A percentile compares a stretch with the other conserved stretches of the same genome.
phyloP scores from a whole-genome alignment of 2,888 invertebrate species.

The Marasmarcha lunaedactyla region DNA sequence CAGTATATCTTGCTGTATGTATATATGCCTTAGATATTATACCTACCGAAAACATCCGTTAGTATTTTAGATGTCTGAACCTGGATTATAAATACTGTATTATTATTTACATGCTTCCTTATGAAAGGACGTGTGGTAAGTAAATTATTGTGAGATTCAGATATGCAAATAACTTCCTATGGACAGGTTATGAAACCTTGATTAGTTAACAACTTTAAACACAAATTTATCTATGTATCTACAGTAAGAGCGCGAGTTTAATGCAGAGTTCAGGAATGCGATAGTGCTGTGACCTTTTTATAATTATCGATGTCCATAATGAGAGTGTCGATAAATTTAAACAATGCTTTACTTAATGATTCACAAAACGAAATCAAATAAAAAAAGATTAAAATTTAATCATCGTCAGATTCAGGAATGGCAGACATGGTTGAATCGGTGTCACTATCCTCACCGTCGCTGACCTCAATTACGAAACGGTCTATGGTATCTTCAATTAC shows the following conservation, averaged over 20 bases:
- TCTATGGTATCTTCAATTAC: slow-evolving; percentile 10
- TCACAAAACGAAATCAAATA: slow-evolving; percentile 1
- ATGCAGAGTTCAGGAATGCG: slow-evolving; percentile 5
- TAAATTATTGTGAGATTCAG: too few species aligned
- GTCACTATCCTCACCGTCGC: slow-evolving; percentile 11
- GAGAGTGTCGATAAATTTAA: slow-evolving; percentile 3
- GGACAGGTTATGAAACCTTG: too few species aligned
- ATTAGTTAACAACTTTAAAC: too few species aligned
- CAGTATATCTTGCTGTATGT: too few species aligned
- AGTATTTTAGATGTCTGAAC: too few species aligned
- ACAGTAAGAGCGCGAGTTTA: slow-evolving; percentile 3
- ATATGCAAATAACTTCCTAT: too few species aligned
- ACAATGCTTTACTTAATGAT: background rate
- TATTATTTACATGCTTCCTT: too few species aligned
- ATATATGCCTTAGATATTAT: too few species aligned
- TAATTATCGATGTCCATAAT: background rate
- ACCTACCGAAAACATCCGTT: too few species aligned
- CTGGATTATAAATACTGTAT: too few species aligned
- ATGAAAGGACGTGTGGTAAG: too few species aligned
- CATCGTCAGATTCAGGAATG: slow-evolving; percentile 2
- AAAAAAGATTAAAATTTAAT: slow-evolving; percentile 1
- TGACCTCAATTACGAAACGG: slow-evolving; percentile 6
- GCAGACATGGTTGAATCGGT: slow-evolving; percentile 2
- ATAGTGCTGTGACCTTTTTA: slow-evolving; percentile 3
- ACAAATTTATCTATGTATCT: too few species aligned